A percentile compares a stretch with the other conserved stretches of the same genome.
These are phyloP conservation scores for Herminia tarsipennalis DNA, from an alignment of 2,888 invertebrate genomes.

Conservation along the genomic window DNA sequence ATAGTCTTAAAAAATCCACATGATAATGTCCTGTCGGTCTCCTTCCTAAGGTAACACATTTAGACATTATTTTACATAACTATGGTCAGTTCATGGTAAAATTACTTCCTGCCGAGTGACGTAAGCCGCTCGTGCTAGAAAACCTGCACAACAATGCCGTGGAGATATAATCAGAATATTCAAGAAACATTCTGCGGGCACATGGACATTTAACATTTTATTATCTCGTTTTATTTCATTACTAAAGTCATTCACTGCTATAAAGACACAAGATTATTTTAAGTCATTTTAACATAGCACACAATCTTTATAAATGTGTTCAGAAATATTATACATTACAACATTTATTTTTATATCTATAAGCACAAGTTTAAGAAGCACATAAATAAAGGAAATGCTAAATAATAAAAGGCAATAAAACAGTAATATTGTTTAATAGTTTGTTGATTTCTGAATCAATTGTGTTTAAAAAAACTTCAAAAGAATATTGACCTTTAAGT, in stretches of 20 bases:
- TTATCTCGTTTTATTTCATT: constrained; percentile 59
- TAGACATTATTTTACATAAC: not conserved
- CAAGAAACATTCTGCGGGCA: constrained; percentile 60
- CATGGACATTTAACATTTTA: constrained; percentile 62
- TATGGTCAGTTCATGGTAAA: constrained; percentile 17
- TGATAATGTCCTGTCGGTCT: no score
- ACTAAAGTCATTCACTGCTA: constrained; percentile 49
- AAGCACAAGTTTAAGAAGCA: constrained; percentile 61
- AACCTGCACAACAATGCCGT: constrained; percentile 65
- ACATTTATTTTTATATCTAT: constrained; percentile 38
- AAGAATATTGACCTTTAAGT: no score
- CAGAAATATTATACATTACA: constrained; percentile 32
- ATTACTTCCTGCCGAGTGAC: constrained; percentile 41
- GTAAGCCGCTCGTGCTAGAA: constrained; percentile 48
- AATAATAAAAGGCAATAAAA: constrained; percentile 44
- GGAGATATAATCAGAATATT: constrained; percentile 69
- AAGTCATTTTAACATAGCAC: constrained; percentile 10
- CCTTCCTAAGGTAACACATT: not conserved
- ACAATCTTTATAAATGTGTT: constrained; percentile 1
- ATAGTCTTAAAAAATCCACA: not conserved
- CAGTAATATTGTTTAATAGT: constrained; percentile 22
- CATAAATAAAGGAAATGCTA: constrained; percentile 50
- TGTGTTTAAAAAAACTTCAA: no score
- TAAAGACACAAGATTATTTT: constrained; percentile 37
- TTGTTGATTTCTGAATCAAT: constrained; percentile 12